Percentiles rank a stretch among this genome's conserved stretches.
These are phyloP conservation scores for Chelonia mydas DNA, from an alignment of 2,797 vertebrate genomes.

Conservation along the genomic window DNA sequence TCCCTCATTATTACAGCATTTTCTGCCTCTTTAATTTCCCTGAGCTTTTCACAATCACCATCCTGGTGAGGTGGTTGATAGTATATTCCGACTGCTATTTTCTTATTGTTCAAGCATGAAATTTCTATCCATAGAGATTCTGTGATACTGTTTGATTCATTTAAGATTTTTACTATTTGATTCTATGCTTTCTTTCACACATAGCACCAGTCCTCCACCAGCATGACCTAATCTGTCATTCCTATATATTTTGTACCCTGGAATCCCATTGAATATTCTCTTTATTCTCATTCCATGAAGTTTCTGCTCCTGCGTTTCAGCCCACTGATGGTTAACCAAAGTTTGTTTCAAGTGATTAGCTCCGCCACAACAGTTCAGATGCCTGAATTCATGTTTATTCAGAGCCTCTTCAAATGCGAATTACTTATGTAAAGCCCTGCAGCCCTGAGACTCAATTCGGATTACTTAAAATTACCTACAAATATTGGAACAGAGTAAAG, in stretches of 20 bases:
- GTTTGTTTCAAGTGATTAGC: constrained; percentile 9
- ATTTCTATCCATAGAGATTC: not conserved
- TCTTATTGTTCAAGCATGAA: not conserved
- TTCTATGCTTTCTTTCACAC: not conserved
- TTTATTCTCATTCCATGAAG: not conserved
- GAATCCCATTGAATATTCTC: not conserved
- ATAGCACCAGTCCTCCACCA: not conserved
- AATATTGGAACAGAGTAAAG: constrained; percentile 61
- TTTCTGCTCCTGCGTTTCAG: not conserved
- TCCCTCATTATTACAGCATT: not conserved
- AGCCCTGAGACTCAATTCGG: constrained; percentile 61
- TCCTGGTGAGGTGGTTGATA: not conserved
- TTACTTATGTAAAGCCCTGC: constrained; percentile 59
- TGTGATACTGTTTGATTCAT: not conserved
- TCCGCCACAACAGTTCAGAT: not conserved
- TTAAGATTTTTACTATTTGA: not conserved
- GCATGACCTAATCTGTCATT: not conserved
- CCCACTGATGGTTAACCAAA: not conserved
- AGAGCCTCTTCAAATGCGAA: constrained; percentile 40
- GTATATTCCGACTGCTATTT: not conserved
- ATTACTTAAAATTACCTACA: constrained; percentile 73
- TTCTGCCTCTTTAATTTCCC: not conserved
- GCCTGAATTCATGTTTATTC: constrained; percentile 65
- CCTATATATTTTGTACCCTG: not conserved
- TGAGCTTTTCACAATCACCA: not conserved